A percentile compares a stretch with the other conserved stretches of the same genome.
Evolutionary conservation across 2,113 vertebrate species (phyloP).

Genomic region (Rhinoderma darwinii): DNA sequence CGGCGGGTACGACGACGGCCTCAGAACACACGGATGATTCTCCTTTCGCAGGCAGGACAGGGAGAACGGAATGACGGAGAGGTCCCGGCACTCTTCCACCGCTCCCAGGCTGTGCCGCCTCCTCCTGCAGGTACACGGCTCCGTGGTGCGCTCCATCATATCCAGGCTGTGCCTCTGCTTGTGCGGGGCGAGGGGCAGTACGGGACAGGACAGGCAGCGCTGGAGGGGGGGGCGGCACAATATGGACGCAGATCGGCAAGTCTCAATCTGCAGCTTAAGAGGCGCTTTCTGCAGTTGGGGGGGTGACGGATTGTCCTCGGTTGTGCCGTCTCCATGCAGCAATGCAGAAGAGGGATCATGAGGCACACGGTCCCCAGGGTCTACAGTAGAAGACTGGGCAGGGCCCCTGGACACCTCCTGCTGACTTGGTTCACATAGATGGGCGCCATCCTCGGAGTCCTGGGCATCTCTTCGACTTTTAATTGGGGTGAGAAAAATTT

Average conservation of each 20-base stretch:
- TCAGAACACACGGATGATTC: conserved; percentile 76
- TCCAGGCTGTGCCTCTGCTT: background rate
- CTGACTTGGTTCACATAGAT: too few species aligned
- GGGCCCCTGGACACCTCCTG: background rate
- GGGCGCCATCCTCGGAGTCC: background rate
- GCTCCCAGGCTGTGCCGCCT: conserved; percentile 86
- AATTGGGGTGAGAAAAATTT: conserved; percentile 86
- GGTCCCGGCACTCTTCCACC: conserved; percentile 73
- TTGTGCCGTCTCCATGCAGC: background rate
- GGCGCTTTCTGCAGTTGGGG: background rate
- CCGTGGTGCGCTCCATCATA: background rate
- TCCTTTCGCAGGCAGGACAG: conserved; percentile 85
- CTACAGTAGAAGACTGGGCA: background rate
- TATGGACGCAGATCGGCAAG: conserved; percentile 74
- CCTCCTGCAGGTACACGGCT: conserved; percentile 43
- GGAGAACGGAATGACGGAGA: conserved; percentile 71
- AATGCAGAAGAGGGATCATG: background rate
- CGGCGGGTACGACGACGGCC: background rate
- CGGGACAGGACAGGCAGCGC: conserved; percentile 61
- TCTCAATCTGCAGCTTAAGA: conserved; percentile 70
- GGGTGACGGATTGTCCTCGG: background rate
- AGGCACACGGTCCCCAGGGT: background rate
- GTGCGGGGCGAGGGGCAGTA: conserved; percentile 46
- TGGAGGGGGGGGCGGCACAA: conserved; percentile 60
- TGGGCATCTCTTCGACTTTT: conserved; percentile 56